A percentile compares a stretch with the other conserved stretches of the same genome.
phyloP scores from a whole-genome alignment of 2,113 vertebrate species.

The Vulpes lagopus region DNA sequence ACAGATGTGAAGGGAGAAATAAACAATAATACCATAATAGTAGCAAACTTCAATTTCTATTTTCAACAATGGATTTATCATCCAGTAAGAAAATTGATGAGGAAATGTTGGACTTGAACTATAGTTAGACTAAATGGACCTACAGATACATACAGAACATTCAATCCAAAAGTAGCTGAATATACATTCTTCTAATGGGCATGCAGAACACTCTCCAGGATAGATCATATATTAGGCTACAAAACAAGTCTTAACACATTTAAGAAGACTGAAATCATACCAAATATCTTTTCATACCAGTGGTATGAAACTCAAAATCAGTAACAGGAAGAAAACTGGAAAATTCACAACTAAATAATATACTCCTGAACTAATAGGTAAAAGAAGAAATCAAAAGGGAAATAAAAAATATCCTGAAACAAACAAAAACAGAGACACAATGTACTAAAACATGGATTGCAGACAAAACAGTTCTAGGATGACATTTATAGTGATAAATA shows the following conservation, averaged over 20 bases:
- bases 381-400: not conserved
- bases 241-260: not conserved
- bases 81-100: not conserved
- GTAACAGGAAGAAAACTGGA: not conserved
- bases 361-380: not conserved
- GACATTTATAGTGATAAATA: not conserved
- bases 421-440: not conserved
- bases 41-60: not conserved
- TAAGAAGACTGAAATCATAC: not conserved
- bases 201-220: not conserved
- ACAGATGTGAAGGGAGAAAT: not conserved
- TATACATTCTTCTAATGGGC: not conserved
- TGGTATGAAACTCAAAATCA: not conserved
- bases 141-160: not conserved
- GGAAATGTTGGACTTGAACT: not conserved
- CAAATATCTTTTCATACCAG: not conserved
- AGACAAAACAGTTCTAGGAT: not conserved
- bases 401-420: not conserved
- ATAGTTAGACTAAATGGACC: not conserved
- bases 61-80: not conserved
- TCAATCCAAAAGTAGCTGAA: not conserved
- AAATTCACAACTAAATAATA: not conserved
- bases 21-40: not conserved
- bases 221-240: not conserved
- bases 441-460: not conserved